A percentile compares a stretch with the other conserved stretches of the same genome.
Conservation (phyloP, 2,113 vertebrate species). For the Halcyon malimbica region DNA sequence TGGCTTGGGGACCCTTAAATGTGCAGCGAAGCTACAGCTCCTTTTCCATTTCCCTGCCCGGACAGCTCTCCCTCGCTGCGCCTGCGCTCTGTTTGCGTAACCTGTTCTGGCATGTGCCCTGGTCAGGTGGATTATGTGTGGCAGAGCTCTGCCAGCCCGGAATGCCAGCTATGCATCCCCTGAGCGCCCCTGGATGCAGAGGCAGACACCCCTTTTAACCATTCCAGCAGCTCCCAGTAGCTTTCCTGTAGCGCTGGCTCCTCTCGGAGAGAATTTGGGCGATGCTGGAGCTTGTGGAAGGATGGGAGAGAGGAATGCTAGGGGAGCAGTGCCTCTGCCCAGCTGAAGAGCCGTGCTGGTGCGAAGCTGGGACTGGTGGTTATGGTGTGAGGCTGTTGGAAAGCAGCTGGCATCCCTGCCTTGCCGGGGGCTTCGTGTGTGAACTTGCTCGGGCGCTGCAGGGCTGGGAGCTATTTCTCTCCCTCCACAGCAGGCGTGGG, state of each 20-base stretch:
- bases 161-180: constrained; percentile 63
- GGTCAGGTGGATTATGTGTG: constrained; percentile 44
- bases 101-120: constrained; percentile 43
- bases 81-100: not conserved
- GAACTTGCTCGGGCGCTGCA: not conserved
- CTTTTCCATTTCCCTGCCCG: not conserved
- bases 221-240: not conserved
- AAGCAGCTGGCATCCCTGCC: not conserved
- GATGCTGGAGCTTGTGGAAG: not conserved
- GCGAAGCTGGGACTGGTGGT: not conserved
- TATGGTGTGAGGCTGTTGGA: not conserved
- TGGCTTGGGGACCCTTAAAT: not conserved
- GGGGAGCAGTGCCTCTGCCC: not conserved
- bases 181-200: not conserved
- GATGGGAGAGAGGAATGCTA: fast-evolving
- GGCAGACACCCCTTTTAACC: not conserved
- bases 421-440: not conserved
- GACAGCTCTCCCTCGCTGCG: not conserved
- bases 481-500: not conserved
- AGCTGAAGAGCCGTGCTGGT: not conserved
- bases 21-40: not conserved
- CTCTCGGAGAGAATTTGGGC: not conserved
- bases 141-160: constrained; percentile 52
- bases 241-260: not conserved
- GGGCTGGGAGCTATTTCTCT: not conserved